Conservation (phyloP, 1,140 invertebrate genomes). For the Diuraphis noxia region DNA sequence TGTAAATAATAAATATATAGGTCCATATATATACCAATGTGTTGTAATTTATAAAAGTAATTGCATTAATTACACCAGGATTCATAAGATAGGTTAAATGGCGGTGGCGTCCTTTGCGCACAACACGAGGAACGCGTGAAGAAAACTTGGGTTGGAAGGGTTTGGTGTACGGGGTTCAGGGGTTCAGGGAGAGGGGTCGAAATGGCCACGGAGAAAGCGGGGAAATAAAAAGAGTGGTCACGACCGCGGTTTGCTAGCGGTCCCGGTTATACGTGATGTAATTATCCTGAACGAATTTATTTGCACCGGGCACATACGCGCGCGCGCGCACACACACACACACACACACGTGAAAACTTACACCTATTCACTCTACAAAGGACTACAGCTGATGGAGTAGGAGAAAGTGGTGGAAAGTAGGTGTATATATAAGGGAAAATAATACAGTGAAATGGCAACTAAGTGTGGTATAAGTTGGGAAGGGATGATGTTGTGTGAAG, state of each 20-base stretch:
- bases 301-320: background rate
- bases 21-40: background rate
- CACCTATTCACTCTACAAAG: background rate
- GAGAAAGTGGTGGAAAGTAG: background rate
- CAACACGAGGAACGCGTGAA: background rate
- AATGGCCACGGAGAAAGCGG: background rate
- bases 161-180: no score
- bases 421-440: background rate
- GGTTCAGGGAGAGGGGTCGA: background rate
- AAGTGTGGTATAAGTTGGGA: background rate
- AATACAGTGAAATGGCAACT: background rate
- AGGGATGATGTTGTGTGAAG: background rate
- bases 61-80: conserved; percentile 14
- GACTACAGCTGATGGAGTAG: background rate
- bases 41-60: conserved; percentile 28
- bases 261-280: conserved; percentile 22
- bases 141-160: background rate
- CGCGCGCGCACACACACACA: background rate
- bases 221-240: conserved; percentile 36
- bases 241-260: background rate
- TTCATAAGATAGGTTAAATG: background rate
- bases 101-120: background rate
- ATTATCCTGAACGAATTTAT: conserved; percentile 42
- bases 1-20: background rate
- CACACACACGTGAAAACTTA: background rate